These are phyloP conservation scores for Himalopsyche kuldschensis DNA, from an alignment of 2,888 invertebrate genomes.

Conservation along the genomic window DNA sequence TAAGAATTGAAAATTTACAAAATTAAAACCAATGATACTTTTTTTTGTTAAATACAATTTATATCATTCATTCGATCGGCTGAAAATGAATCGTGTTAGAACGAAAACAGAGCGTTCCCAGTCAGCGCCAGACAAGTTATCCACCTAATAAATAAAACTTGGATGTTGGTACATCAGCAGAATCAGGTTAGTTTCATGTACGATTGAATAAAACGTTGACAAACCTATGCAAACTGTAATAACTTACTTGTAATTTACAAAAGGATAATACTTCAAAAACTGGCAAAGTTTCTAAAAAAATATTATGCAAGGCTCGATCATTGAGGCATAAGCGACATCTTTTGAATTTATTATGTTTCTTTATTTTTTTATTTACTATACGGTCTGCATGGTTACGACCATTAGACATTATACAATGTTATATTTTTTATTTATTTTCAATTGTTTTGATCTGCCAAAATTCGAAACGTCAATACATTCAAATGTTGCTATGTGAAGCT, in stretches of 20 bases:
- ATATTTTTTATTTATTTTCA: background rate
- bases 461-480: background rate
- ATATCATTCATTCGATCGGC: too few species aligned
- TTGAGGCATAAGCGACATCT: background rate
- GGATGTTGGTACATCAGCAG: too few species aligned
- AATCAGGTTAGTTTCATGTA: too few species aligned
- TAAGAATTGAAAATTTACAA: too few species aligned
- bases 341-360: background rate
- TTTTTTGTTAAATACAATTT: too few species aligned
- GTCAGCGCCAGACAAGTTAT: too few species aligned
- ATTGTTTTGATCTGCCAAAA: background rate
- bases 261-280: background rate
- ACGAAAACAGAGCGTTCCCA: too few species aligned
- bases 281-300: background rate
- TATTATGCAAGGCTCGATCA: background rate
- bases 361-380: background rate
- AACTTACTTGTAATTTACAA: background rate
- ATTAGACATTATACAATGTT: background rate
- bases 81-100: too few species aligned
- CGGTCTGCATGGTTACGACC: background rate
- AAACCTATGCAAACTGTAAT: too few species aligned
- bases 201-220: too few species aligned
- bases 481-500: background rate
- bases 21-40: too few species aligned
- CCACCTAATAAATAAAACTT: too few species aligned